Percentiles rank a stretch among this genome's conserved stretches.
Evolutionary conservation across 2,797 vertebrate species (phyloP).

Genomic region (Chiroxiphia lanceolata): DNA sequence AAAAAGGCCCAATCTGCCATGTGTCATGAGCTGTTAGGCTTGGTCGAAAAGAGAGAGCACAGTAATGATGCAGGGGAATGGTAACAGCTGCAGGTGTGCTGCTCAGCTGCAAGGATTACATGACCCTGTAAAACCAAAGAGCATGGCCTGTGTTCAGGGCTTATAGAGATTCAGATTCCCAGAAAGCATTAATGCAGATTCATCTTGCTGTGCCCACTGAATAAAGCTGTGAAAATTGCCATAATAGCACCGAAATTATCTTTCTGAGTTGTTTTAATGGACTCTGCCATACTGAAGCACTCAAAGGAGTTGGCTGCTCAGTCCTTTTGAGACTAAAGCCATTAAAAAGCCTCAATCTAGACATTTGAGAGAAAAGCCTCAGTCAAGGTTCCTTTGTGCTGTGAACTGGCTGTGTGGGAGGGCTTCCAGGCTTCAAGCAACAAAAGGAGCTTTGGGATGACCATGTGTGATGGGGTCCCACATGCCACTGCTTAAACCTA

Average conservation of each 20-base stretch:
- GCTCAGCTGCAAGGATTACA: background rate
- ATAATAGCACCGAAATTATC: conserved; percentile 24
- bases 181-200: conserved; percentile 32
- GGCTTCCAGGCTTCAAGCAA: background rate
- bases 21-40: background rate
- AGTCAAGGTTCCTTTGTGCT: background rate
- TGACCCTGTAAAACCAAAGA: background rate
- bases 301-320: conserved; percentile 8
- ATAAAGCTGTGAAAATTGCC: conserved; percentile 41
- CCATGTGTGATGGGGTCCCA: background rate
- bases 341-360: background rate
- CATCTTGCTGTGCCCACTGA: background rate
- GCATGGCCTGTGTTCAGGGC: background rate
- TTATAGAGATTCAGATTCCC: background rate
- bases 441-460: background rate
- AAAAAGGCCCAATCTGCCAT: background rate
- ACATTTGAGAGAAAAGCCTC: background rate
- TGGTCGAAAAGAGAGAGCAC: background rate
- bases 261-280: conserved; percentile 15
- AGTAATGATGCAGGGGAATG: background rate
- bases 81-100: background rate
- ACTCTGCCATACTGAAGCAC: background rate
- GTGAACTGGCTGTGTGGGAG: background rate
- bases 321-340: conserved; percentile 29
- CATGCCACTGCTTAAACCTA: background rate